Percentiles rank a stretch among this genome's conserved stretches.
Conservation (phyloP, 2,888 invertebrate genomes). For the Pharmacophagus antenor region DNA sequence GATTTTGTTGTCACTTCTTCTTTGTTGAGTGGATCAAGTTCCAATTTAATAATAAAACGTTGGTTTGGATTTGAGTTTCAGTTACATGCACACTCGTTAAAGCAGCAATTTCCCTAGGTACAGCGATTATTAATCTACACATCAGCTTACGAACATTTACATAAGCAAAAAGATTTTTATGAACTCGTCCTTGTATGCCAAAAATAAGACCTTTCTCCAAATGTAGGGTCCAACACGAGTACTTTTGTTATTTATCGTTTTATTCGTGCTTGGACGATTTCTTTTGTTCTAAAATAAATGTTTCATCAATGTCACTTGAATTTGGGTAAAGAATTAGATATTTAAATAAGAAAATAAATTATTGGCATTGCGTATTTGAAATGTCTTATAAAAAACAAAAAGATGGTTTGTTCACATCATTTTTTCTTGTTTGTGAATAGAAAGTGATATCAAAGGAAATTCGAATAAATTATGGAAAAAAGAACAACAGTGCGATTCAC, state of each 20-base stretch:
- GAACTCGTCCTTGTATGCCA: not conserved
- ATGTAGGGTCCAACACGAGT: not conserved
- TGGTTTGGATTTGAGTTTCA: too few relatives aligned
- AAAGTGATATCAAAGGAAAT: not conserved
- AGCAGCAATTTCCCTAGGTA: too few relatives aligned
- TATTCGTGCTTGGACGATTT: slow-evolving; percentile 10
- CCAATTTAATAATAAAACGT: too few relatives aligned
- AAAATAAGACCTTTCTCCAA: slow-evolving; percentile 1
- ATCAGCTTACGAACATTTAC: not conserved
- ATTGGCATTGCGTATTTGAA: not conserved
- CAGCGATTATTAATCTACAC: too few relatives aligned
- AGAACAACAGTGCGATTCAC: too few relatives aligned
- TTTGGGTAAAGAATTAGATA: slow-evolving; percentile 2
- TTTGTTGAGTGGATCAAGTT: too few relatives aligned
- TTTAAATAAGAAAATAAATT: not conserved
- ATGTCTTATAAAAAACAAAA: not conserved
- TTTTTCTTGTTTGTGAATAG: not conserved
- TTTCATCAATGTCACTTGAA: slow-evolving; percentile 10
- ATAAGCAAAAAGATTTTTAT: not conserved
- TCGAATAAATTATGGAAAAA: not conserved
- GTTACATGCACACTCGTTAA: too few relatives aligned
- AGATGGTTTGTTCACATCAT: not conserved
- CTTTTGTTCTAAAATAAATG: slow-evolving; percentile 10
- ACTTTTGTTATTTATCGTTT: slow-evolving; percentile 9
- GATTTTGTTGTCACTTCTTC: too few relatives aligned